Conservation (phyloP, 2,797 vertebrate genomes). For the Carduelis carduelis region DNA sequence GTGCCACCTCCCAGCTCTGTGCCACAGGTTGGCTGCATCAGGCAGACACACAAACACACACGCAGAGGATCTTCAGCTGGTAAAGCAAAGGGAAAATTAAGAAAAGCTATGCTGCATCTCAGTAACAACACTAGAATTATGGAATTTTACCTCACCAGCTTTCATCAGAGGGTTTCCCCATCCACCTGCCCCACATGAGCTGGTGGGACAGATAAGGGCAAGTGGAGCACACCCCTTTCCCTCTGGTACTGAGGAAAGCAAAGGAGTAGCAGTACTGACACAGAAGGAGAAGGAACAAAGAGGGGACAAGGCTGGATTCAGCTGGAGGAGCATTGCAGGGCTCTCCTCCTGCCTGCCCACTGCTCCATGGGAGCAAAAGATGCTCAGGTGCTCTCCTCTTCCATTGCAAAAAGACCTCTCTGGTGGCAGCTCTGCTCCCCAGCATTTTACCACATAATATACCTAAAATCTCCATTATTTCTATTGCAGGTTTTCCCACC, state of each 20-base stretch:
- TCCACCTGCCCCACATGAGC: background rate
- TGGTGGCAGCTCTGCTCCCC: rapidly evolving
- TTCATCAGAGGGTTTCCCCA: background rate
- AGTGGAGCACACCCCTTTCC: background rate
- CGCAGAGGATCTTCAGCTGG: background rate
- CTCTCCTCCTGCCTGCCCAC: background rate
- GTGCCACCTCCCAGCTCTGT: background rate
- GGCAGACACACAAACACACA: background rate
- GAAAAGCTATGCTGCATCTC: background rate
- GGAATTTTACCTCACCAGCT: background rate
- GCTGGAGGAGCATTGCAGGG: background rate
- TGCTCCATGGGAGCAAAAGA: rapidly evolving
- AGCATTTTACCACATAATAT: background rate
- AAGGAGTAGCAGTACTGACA: background rate
- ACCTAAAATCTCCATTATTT: background rate
- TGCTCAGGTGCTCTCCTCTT: background rate
- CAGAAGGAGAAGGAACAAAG: background rate
- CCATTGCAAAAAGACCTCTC: rapidly evolving
- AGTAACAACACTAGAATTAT: background rate
- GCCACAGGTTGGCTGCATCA: background rate
- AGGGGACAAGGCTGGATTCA: background rate
- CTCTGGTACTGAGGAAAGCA: background rate
- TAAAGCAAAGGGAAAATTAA: background rate
- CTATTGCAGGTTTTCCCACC: background rate
- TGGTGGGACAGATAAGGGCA: background rate